These are phyloP conservation scores for Eristalis pertinax DNA, from an alignment of 2,888 invertebrate species.

Conservation along the genomic window DNA sequence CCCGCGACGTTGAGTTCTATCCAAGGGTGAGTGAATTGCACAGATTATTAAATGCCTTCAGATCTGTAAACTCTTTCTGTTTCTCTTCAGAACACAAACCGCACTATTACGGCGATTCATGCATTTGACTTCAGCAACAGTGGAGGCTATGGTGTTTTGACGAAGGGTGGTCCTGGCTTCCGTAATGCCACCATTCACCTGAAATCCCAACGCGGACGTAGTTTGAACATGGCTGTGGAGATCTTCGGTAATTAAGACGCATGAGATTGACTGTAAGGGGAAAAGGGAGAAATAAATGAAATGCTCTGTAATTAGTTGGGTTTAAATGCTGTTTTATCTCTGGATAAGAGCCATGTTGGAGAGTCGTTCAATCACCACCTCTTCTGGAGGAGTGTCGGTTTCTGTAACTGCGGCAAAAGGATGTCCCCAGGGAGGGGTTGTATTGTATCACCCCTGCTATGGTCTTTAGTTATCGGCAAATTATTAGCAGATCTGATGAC, in stretches of 20 bases:
- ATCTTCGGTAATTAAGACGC: constrained; percentile 75
- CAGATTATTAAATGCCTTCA: neutral
- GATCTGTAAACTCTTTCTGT: neutral
- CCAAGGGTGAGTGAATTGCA: constrained; percentile 25
- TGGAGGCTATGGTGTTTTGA: constrained; percentile 78
- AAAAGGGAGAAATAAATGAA: neutral
- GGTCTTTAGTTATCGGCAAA: too few relatives aligned
- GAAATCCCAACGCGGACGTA: constrained; percentile 79
- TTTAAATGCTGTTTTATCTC: too few relatives aligned
- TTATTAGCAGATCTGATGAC: too few relatives aligned
- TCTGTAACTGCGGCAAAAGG: too few relatives aligned
- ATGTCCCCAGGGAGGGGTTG: too few relatives aligned
- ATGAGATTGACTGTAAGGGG: neutral
- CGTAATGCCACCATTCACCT: constrained; percentile 78
- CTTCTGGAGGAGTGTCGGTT: too few relatives aligned
- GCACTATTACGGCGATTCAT: constrained; percentile 43
- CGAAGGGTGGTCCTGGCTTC: constrained; percentile 78
- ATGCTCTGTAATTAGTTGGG: neutral
- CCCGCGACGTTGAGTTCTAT: constrained; percentile 52
- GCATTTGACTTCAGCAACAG: constrained; percentile 69
- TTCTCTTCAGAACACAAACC: constrained; percentile 50
- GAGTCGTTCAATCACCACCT: too few relatives aligned
- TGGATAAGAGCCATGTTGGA: too few relatives aligned
- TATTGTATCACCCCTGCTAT: too few relatives aligned
- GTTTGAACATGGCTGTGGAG: constrained; percentile 80